Percentiles rank a stretch among this genome's conserved stretches.
phyloP scores from a whole-genome alignment of 2,113 vertebrate genomes.

The Rhabdomys dilectus region DNA sequence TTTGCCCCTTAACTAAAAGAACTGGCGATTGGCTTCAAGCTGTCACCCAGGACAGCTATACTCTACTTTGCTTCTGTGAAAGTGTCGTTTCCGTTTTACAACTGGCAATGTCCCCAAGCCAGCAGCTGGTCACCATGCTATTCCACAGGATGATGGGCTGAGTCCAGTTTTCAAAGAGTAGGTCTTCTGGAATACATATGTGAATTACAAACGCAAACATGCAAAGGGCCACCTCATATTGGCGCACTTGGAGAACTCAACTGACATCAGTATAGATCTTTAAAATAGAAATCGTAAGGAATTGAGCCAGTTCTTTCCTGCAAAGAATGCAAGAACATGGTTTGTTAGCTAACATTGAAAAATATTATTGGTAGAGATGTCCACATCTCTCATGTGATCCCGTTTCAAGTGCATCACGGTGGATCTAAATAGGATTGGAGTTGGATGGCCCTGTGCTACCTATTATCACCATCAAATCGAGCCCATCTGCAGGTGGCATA shows the following conservation, averaged over 20 bases:
- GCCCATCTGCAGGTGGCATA: constrained; percentile 45
- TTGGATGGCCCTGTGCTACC: not conserved
- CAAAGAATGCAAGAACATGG: not conserved
- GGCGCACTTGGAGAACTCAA: not conserved
- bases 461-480: constrained; percentile 38
- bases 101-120: constrained; percentile 18
- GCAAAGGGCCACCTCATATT: not conserved
- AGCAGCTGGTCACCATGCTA: not conserved
- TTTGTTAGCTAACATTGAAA: not conserved
- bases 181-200: not conserved
- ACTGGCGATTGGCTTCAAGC: constrained; percentile 45
- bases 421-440: constrained; percentile 16
- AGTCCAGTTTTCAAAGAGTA: not conserved
- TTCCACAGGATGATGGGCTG: not conserved
- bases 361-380: not conserved
- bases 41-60: constrained; percentile 30
- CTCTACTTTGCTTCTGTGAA: constrained; percentile 50
- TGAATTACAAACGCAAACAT: not conserved
- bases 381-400: not conserved
- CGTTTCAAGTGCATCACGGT: not conserved
- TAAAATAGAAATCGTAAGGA: not conserved
- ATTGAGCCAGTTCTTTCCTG: not conserved
- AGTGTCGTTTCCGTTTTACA: constrained; percentile 38
- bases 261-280: not conserved
- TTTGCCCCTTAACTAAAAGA: constrained; percentile 40